Evolutionary conservation across 1,140 invertebrate species (phyloP), one percentile per base, ranked within the genome.

Genomic region (Zophobas atratus): DNA sequence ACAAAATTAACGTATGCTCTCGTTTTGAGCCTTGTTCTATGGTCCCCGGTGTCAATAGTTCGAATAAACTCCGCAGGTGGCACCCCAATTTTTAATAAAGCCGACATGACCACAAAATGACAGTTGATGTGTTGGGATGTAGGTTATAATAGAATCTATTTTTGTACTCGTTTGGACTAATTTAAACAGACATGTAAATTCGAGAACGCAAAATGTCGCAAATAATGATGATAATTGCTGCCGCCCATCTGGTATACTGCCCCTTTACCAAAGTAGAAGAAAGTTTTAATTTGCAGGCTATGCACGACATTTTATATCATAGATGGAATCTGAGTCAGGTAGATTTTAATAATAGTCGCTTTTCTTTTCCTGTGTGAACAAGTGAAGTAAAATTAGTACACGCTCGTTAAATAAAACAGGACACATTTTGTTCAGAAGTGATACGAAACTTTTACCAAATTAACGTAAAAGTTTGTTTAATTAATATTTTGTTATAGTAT

Each of bases 231-330:
- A 82, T 86, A 77, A 83, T 95, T 80, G 92, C 94, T 43, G 89
- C 90, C 76, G 88, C 94, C 76, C 95, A 98, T 86, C 87, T 99
- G 51, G 84, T 97, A 63, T 91, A 96, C 80, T 98, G 96, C 86
- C 98, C 98, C 55, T 99, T 94, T 86, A 99, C 97, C 0, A 99
- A 99, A 94, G 98, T 99, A 5, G 98, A 99, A 88, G 99, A 99
- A 90, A 99, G 97, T 88, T 99, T 99, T 85, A 99, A 99, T 88
- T 89, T 99, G 33, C 96, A 99, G 90, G 98, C 99, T 6, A 95
- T 95, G 86, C 99, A 99, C 89, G 99, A 99, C 89, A 91, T 99
- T 81, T 88, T 99, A 8, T 98, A 97, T 88, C 92, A 97, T 85
- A 90, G 93, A 76, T 88, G 89, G 86, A 95, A 98, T 88, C 89